Base-by-base conservation (phyloP, 2,888 invertebrate genomes). In the Rhodophaea formosa region DNA sequence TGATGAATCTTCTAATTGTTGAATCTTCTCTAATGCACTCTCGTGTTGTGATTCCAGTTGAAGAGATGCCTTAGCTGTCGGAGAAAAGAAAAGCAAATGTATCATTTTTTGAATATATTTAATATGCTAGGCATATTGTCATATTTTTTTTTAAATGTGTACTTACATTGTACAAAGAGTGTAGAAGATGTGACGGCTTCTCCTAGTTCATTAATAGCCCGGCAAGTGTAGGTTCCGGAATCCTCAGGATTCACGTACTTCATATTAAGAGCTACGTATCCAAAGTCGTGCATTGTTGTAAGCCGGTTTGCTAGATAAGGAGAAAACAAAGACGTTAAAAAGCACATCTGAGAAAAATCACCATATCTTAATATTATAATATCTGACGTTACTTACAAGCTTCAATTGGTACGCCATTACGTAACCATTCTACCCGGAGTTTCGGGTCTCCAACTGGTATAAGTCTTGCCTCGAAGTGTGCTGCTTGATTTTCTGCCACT, bases 201-300 rank as follows among this genome's bases (percentile, higher is more conserved):
- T 58, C 99, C 99, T 58, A 98, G 92, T 69, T 98, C 97, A 74
- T 98, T 98, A 8, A 95, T 93, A 43, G 98, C 98, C 59, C 97
- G 94, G 80, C 98, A 98, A 1, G 98, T 98, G 84, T 99, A 99
- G 43, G 98, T 97, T 49, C 99, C 99, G 1, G 98, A 97, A 88
- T 99, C 99, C 85, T 98, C 98, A 17, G 98, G 97, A 77, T 97
- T 97, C 0, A 97, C 97, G 72, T 97, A 97, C 80, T 97, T 97
- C 96, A 97, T 96, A 73, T 98, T 97, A 15, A 97, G 91, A 43
- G 98, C 98, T 29, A 99, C 99, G 81, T 98, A 99, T 53, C 99
- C 99, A 81, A 99, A 99, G 82, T 99, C 99, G 79, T 99, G 97
- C 95, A 98, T 97, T 8, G 98, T 98, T 46, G 97, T 96, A 32